These are phyloP conservation scores for Chalcis sispes DNA, from an alignment of 2,888 invertebrate species.

Conservation along the genomic window DNA sequence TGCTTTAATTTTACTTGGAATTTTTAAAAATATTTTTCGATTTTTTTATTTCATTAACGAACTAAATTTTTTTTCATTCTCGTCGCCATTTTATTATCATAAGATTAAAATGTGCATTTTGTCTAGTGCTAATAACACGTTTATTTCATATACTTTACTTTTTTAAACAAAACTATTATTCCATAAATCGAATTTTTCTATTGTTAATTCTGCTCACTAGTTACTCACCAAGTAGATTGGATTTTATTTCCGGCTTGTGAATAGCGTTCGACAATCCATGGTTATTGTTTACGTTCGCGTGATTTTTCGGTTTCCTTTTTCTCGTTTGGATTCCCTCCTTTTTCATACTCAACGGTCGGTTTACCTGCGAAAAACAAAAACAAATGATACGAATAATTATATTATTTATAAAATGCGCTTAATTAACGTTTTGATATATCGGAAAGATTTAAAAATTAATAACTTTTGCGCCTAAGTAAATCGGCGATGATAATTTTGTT, in stretches of 20 bases:
- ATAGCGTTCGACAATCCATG: constrained; percentile 69
- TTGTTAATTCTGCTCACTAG: constrained; percentile 67
- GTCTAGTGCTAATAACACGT: constrained; percentile 28
- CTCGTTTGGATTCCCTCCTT: constrained; percentile 99
- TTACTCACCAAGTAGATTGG: constrained; percentile 74
- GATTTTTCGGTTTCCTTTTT: constrained; percentile 92
- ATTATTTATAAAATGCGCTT: neutral
- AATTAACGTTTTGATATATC: neutral
- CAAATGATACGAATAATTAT: neutral
- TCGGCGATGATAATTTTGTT: too few relatives aligned
- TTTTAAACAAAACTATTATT: neutral
- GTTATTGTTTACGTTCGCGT: constrained; percentile 65
- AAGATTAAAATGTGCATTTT: too few relatives aligned
- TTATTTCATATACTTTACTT: constrained; percentile 13
- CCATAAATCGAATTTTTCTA: neutral
- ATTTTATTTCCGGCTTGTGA: constrained; percentile 73
- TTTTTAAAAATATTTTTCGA: too few relatives aligned
- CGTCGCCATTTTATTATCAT: too few relatives aligned
- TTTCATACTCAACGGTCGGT: constrained; percentile 97
- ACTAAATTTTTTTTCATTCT: too few relatives aligned
- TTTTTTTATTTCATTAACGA: too few relatives aligned
- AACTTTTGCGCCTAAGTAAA: too few relatives aligned
- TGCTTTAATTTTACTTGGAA: too few relatives aligned
- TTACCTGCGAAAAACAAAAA: constrained; percentile 81
- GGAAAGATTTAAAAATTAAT: too few relatives aligned